Conservation (phyloP, 1,140 invertebrate species). For the Bombus polaris region DNA sequence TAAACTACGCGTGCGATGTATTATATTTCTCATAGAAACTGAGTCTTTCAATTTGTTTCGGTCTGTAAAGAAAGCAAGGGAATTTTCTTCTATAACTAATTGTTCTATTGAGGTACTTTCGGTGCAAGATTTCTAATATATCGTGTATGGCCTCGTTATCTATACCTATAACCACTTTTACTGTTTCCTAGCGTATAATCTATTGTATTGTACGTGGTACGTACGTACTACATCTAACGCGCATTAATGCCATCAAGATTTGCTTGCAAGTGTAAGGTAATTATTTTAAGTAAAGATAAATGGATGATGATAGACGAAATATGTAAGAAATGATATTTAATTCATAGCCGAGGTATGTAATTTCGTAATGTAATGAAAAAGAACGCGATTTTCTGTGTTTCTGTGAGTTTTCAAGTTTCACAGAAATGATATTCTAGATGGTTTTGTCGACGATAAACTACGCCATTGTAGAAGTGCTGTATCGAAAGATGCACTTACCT, state of each 20-base stretch:
- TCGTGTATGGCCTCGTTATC: not conserved
- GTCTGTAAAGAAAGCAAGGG: not conserved
- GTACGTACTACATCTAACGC: not conserved
- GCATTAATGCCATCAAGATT: not conserved
- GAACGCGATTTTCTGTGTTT: too few species aligned
- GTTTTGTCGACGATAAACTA: not conserved
- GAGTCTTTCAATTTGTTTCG: not conserved
- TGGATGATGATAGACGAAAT: not conserved
- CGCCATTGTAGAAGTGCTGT: not conserved
- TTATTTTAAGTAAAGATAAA: not conserved
- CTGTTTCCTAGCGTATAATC: not conserved
- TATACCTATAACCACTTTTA: not conserved
- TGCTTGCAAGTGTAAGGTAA: not conserved
- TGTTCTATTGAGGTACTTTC: not conserved
- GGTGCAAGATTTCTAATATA: not conserved
- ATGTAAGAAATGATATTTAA: not conserved
- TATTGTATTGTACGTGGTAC: not conserved
- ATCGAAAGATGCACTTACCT: not conserved
- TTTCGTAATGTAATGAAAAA: not conserved
- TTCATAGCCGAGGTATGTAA: not conserved
- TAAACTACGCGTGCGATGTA: too few species aligned
- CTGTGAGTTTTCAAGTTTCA: not conserved
- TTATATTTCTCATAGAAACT: not conserved
- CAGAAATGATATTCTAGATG: not conserved
- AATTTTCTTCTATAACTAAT: not conserved